phyloP scores from a whole-genome alignment of 1,140 invertebrate species.

The Uloborus diversus region DNA sequence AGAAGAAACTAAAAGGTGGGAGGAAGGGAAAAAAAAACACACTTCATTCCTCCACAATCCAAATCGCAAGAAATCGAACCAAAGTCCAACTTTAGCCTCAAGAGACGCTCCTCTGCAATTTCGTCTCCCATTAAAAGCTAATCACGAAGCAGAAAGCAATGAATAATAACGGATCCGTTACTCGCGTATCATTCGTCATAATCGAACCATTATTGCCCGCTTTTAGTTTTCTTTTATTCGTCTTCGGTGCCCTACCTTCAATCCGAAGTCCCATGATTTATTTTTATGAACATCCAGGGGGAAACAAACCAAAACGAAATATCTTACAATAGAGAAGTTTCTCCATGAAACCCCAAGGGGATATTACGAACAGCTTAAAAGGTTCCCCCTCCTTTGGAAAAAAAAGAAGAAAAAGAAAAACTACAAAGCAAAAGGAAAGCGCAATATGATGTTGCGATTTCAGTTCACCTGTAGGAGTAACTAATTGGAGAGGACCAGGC shows the following conservation, averaged over 20 bases:
- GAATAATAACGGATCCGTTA: conserved; percentile 49
- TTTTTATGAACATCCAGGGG: conserved; percentile 32
- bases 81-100: conserved; percentile 30
- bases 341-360: too few species aligned
- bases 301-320: too few species aligned
- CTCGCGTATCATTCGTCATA: conserved; percentile 51
- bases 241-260: conserved; percentile 10
- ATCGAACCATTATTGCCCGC: conserved; percentile 19
- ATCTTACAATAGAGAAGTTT: too few species aligned
- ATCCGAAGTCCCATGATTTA: conserved; percentile 27
- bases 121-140: conserved; percentile 48
- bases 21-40: conserved; percentile 6
- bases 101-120: conserved; percentile 44
- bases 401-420: background rate
- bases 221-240: conserved; percentile 11
- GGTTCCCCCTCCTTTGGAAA: background rate
- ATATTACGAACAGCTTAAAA: too few species aligned
- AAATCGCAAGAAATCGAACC: conserved; percentile 41
- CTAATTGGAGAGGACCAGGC: conserved; percentile 33
- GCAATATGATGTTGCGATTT: conserved; percentile 27
- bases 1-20: conserved; percentile 25
- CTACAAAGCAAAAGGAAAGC: background rate
- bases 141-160: conserved; percentile 51
- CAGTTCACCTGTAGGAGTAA: conserved; percentile 25
- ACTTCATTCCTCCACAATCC: background rate